phyloP scores from a whole-genome alignment of 2,888 invertebrate genomes.

The Drosophila mimetica region DNA sequence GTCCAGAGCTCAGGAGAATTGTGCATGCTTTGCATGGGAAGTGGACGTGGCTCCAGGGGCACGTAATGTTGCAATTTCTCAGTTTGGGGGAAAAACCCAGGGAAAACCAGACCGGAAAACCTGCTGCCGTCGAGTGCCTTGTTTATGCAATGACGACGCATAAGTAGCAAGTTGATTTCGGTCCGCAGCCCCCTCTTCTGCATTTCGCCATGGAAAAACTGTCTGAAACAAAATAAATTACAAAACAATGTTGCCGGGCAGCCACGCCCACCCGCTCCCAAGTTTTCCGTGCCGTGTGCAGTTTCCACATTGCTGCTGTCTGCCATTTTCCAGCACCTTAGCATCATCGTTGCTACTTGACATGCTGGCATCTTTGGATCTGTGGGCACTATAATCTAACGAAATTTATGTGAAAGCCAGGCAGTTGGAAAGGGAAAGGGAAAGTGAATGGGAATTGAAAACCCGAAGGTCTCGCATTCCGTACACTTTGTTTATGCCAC shows the following conservation, averaged over 20 bases:
- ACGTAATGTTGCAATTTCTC: conserved; percentile 73
- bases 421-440: background rate
- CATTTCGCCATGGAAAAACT: conserved; percentile 56
- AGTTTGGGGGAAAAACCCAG: conserved; percentile 22
- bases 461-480: conserved; percentile 27
- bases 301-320: conserved; percentile 41
- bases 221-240: conserved; percentile 79
- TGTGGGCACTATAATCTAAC: conserved; percentile 68
- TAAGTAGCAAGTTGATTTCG: conserved; percentile 68
- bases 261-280: conserved; percentile 14
- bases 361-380: conserved; percentile 66
- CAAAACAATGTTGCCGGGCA: conserved; percentile 70
- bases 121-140: conserved; percentile 29
- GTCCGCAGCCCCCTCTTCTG: conserved; percentile 4
- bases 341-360: conserved; percentile 49
- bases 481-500: conserved; percentile 70
- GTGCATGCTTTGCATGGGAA: conserved; percentile 54
- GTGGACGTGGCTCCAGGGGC: conserved; percentile 41
- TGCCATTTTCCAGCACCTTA: conserved; percentile 47
- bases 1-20: conserved; percentile 29
- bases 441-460: conserved; percentile 29
- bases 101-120: conserved; percentile 28
- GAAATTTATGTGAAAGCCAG: conserved; percentile 48
- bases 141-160: conserved; percentile 72
- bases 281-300: conserved; percentile 35